Conservation (phyloP, 1,140 invertebrate species). For the Tenebrio molitor region DNA sequence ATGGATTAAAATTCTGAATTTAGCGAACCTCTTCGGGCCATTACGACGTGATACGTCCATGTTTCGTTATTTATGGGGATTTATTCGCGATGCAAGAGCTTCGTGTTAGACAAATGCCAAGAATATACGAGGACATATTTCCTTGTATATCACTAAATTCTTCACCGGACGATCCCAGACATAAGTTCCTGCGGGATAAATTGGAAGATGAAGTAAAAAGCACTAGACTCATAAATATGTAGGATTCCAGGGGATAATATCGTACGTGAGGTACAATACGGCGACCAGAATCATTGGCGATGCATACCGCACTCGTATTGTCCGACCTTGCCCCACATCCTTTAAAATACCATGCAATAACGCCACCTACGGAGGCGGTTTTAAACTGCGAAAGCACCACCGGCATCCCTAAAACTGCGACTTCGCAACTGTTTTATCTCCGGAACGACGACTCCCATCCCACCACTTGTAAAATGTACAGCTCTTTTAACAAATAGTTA, state of each 20-base stretch:
- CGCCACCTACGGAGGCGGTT: conserved; percentile 2
- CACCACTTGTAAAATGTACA: background rate
- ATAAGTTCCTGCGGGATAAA: conserved; percentile 37
- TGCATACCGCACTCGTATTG: conserved; percentile 32
- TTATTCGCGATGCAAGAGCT: conserved; percentile 22
- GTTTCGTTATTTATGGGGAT: conserved; percentile 19
- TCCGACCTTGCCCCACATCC: conserved; percentile 21
- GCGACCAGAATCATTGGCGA: conserved; percentile 17
- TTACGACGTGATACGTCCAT: conserved; percentile 1
- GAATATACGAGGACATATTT: conserved; percentile 35
- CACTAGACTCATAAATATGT: conserved; percentile 45
- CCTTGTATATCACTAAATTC: conserved; percentile 37
- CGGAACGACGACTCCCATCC: background rate
- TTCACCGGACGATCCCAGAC: conserved; percentile 19
- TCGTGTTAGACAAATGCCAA: conserved; percentile 27
- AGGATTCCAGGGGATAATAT: conserved; percentile 43
- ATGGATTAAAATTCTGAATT: too few species aligned
- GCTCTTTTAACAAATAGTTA: background rate
- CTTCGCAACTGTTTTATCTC: background rate
- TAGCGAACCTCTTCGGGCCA: too few species aligned
- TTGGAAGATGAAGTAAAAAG: conserved; percentile 21
- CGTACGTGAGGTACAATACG: conserved; percentile 45
- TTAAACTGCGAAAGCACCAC: background rate
- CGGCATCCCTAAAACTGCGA: conserved; percentile 2
- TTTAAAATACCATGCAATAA: background rate